A percentile compares a stretch with the other conserved stretches of the same genome.
Conservation (phyloP, 1,140 invertebrate species). For the Bombus waltoni region DNA sequence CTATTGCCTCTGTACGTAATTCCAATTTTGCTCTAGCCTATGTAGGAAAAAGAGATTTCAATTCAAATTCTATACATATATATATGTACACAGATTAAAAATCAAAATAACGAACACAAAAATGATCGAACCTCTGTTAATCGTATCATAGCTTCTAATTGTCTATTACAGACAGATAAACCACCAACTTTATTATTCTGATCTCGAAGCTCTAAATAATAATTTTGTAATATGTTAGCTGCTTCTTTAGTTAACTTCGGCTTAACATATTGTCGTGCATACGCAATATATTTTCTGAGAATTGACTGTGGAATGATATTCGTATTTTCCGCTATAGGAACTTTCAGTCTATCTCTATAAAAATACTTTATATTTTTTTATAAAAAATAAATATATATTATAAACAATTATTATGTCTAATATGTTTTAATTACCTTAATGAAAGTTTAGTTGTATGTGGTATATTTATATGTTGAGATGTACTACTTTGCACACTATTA, state of each 20-base stretch:
- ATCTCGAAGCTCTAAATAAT: slow-evolving; percentile 91
- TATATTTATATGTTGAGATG: background rate
- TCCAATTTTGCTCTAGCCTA: slow-evolving; percentile 93
- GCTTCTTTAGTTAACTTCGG: slow-evolving; percentile 90
- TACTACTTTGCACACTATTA: slow-evolving; percentile 11
- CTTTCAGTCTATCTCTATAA: slow-evolving; percentile 86
- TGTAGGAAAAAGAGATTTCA: slow-evolving; percentile 35
- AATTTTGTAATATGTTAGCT: slow-evolving; percentile 88
- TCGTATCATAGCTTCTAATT: slow-evolving; percentile 94
- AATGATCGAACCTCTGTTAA: slow-evolving; percentile 88
- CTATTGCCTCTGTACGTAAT: slow-evolving; percentile 90
- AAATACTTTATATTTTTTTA: background rate
- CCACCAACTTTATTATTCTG: slow-evolving; percentile 84
- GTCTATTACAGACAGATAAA: slow-evolving; percentile 91
- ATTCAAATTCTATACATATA: background rate
- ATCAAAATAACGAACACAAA: background rate
- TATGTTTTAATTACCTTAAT: slow-evolving; percentile 48
- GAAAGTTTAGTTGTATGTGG: slow-evolving; percentile 7
- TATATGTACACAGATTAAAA: too few relatives aligned
- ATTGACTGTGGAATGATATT: slow-evolving; percentile 90
- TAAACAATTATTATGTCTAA: slow-evolving; percentile 8
- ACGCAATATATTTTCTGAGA: slow-evolving; percentile 95
- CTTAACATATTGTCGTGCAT: slow-evolving; percentile 94
- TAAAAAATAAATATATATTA: background rate
- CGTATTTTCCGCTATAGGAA: slow-evolving; percentile 83